Evolutionary conservation across 2,113 vertebrate species (phyloP).

Genomic region (Gasterosteus nipponicus): DNA sequence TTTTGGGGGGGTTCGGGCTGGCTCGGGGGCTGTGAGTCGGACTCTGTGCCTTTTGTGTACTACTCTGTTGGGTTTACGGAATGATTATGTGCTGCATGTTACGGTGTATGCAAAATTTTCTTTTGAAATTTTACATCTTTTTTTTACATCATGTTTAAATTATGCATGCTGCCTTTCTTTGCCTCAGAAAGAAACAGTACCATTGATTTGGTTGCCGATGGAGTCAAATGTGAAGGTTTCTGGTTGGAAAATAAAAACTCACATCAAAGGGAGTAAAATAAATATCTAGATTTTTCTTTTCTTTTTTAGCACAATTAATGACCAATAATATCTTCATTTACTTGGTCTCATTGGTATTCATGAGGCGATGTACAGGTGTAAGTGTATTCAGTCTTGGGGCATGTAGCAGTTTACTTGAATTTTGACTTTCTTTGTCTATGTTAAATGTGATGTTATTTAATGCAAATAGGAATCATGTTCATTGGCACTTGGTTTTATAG

Average conservation of each 20-base stretch:
- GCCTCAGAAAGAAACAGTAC: conserved; percentile 43
- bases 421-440: conserved; percentile 40
- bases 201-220: conserved; percentile 12
- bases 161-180: conserved; percentile 60
- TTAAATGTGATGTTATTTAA: conserved; percentile 41
- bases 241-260: neutral
- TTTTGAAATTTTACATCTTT: conserved; percentile 5
- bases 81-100: conserved; percentile 49
- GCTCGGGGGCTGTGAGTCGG: conserved; percentile 13
- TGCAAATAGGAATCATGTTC: conserved; percentile 15
- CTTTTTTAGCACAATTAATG: neutral
- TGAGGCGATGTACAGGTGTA: conserved; percentile 33
- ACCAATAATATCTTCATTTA: conserved; percentile 3
- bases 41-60: conserved; percentile 73
- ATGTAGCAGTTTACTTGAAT: conserved; percentile 64
- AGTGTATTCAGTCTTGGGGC: conserved; percentile 41
- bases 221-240: conserved; percentile 21
- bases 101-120: conserved; percentile 27
- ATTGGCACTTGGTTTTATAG: neutral
- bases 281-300: conserved; percentile 8
- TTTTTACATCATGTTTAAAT: conserved; percentile 29
- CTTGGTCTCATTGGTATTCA: conserved; percentile 24
- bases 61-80: conserved; percentile 13
- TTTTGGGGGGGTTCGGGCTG: neutral
- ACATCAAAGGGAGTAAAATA: neutral